These are phyloP conservation scores for Aplocera efformata DNA, from an alignment of 2,888 invertebrate species.

Conservation along the genomic window DNA sequence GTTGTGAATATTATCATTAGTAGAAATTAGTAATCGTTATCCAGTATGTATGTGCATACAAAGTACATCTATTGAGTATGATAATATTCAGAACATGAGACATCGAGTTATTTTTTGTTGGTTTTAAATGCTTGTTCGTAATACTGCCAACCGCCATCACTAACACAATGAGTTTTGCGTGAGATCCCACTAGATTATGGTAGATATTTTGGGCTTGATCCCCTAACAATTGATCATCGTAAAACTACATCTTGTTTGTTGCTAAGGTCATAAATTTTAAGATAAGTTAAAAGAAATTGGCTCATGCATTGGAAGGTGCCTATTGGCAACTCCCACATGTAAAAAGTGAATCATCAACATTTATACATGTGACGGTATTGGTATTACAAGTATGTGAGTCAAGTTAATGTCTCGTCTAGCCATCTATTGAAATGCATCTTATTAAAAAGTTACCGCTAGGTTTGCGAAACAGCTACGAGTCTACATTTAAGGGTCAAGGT, in stretches of 20 bases:
- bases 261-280: no score
- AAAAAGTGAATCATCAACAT: constrained; percentile 37
- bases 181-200: constrained; percentile 18
- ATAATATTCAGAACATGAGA: constrained; percentile 49
- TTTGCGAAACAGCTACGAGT: constrained; percentile 24
- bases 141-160: constrained; percentile 33
- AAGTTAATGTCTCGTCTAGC: constrained; percentile 33
- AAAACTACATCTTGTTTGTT: no score
- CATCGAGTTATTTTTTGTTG: constrained; percentile 25
- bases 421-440: constrained; percentile 28
- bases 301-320: constrained; percentile 21
- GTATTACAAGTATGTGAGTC: constrained; percentile 31
- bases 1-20: constrained; percentile 65
- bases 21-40: constrained; percentile 10
- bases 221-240: not conserved
- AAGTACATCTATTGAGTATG: constrained; percentile 28
- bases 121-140: constrained; percentile 29
- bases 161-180: constrained; percentile 45
- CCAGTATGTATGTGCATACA: not conserved
- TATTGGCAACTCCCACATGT: constrained; percentile 34
- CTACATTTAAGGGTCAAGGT: constrained; percentile 28
- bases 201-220: constrained; percentile 2
- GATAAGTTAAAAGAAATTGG: constrained; percentile 16
- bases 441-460: constrained; percentile 21
- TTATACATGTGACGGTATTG: constrained; percentile 25